Percentiles rank a stretch among this genome's conserved stretches.
phyloP scores from a whole-genome alignment of 1,140 invertebrate genomes.

The Temnothorax longispinosus region DNA sequence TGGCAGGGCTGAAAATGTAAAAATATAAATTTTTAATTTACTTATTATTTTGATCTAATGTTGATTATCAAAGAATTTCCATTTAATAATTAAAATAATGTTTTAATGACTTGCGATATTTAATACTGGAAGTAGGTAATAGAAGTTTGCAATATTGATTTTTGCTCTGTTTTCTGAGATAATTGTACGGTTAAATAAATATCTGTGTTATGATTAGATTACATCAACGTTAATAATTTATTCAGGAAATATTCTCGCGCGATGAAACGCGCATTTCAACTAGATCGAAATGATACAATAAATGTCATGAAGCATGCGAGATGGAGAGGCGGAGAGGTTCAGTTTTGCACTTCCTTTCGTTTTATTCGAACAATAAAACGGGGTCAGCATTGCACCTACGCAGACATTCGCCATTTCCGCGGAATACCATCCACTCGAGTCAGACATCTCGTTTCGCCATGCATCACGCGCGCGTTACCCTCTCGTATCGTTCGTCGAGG shows the following conservation, averaged over 20 bases:
- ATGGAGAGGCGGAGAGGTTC: not conserved
- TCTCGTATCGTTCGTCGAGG: not conserved
- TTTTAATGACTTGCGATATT: not conserved
- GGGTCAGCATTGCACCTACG: conserved; percentile 28
- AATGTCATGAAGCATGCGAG: not conserved
- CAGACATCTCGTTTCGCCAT: conserved; percentile 25
- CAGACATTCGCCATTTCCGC: not conserved
- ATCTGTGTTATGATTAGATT: not conserved
- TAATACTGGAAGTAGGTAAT: not conserved
- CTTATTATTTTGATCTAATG: not conserved
- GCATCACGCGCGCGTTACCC: conserved; percentile 7
- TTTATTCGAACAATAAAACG: conserved; percentile 39
- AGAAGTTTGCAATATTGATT: not conserved
- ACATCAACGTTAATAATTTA: not conserved
- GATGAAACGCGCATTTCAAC: too few species aligned
- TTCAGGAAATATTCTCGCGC: not conserved
- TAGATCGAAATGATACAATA: not conserved
- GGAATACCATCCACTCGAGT: conserved; percentile 5
- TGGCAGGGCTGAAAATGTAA: not conserved
- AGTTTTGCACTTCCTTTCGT: conserved; percentile 11
- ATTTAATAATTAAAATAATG: not conserved
- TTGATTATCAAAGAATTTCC: not conserved
- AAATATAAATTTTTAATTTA: not conserved
- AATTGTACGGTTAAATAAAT: not conserved
- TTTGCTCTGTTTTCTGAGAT: not conserved